Evolutionary conservation across 64 coral and sea anemone species (phyloP).

Genomic region (Porites australiensis): DNA sequence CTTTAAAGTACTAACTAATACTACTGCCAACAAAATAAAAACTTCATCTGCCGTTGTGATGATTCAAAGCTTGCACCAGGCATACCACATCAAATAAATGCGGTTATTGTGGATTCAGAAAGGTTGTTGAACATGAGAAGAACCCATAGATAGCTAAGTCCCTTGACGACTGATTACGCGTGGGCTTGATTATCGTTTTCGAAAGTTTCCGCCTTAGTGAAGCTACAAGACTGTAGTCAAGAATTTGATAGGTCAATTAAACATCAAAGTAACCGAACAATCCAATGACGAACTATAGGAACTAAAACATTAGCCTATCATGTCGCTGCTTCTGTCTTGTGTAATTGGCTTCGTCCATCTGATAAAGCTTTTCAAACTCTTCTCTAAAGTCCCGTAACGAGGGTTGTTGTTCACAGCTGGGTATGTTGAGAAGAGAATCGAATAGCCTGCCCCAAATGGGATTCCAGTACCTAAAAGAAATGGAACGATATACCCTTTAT

Average conservation of each 20-base stretch:
- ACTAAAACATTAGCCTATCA: slow-evolving; percentile 32
- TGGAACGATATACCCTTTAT: too few relatives aligned
- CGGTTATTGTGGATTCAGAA: too few relatives aligned
- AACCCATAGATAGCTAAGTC: too few relatives aligned
- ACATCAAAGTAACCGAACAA: background rate
- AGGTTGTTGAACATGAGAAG: too few relatives aligned
- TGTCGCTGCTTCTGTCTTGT: background rate
- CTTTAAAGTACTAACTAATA: too few relatives aligned
- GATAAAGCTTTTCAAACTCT: slow-evolving; percentile 54
- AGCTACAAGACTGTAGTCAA: background rate
- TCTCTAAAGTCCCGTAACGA: slow-evolving; percentile 63
- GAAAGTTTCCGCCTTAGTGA: too few relatives aligned
- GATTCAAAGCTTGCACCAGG: too few relatives aligned
- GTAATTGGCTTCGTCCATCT: background rate
- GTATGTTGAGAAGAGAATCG: slow-evolving; percentile 74
- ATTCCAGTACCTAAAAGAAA: slow-evolving; percentile 61
- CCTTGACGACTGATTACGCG: too few relatives aligned
- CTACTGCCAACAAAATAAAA: too few relatives aligned
- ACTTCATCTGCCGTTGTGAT: too few relatives aligned
- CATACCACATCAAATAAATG: too few relatives aligned
- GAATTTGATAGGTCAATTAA: background rate
- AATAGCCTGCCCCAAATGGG: slow-evolving; percentile 83
- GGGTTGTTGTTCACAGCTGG: slow-evolving; percentile 59
- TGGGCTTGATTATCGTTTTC: too few relatives aligned
- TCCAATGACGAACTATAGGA: background rate